These are phyloP conservation scores for Nebria ingens DNA, from an alignment of 1,140 invertebrate species.

Conservation along the genomic window DNA sequence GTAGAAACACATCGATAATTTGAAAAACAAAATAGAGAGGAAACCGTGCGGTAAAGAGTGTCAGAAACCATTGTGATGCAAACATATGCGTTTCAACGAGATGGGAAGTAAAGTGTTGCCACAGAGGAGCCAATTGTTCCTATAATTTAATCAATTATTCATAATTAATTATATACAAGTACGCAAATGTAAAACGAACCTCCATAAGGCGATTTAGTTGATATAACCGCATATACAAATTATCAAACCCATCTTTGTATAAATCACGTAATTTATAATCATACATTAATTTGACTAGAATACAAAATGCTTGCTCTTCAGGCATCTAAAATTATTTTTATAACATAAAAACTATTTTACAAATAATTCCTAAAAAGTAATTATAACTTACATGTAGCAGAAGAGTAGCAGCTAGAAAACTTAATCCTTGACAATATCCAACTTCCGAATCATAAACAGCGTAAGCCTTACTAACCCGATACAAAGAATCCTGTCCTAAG, in stretches of 20 bases:
- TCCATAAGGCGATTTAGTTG: conserved; percentile 93
- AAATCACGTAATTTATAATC: conserved; percentile 88
- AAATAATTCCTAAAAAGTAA: conserved; percentile 11
- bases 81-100: conserved; percentile 98
- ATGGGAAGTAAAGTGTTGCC: conserved; percentile 82
- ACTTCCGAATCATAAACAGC: conserved; percentile 95
- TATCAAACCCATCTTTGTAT: conserved; percentile 94
- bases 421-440: conserved; percentile 97
- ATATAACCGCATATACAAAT: conserved; percentile 88
- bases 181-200: conserved; percentile 38
- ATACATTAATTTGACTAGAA: conserved; percentile 95
- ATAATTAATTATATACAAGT: conserved; percentile 5
- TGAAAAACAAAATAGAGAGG: conserved; percentile 95
- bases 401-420: conserved; percentile 91
- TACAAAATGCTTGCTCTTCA: conserved; percentile 97
- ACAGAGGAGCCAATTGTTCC: conserved; percentile 86
- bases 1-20: conserved; percentile 91
- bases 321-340: conserved; percentile 75
- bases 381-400: conserved; percentile 76
- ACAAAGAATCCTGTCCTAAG: conserved; percentile 87
- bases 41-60: conserved; percentile 96
- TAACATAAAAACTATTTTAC: conserved; percentile 1
- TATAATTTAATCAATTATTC: conserved; percentile 33
- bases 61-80: conserved; percentile 99
- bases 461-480: conserved; percentile 93